These are phyloP conservation scores for Nothoprocta perdicaria DNA, from an alignment of 2,113 vertebrate genomes.

Conservation along the genomic window DNA sequence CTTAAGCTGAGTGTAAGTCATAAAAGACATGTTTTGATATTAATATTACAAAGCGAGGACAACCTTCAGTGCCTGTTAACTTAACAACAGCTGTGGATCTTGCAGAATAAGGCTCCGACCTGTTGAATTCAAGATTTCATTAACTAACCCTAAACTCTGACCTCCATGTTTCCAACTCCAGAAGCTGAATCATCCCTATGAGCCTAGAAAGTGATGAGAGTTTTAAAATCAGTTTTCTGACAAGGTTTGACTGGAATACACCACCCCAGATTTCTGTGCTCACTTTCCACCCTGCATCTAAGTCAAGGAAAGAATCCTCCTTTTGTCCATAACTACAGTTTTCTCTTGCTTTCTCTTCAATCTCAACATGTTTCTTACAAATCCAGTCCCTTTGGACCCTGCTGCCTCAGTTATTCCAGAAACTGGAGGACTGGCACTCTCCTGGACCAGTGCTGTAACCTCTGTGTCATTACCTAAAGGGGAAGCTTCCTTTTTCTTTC, in stretches of 20 bases:
- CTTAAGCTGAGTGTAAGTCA: background rate
- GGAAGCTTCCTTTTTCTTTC: background rate
- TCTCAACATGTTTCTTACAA: background rate
- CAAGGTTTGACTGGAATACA: background rate
- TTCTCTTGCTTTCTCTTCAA: background rate
- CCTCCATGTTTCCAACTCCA: background rate
- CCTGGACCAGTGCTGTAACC: background rate
- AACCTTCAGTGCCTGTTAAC: background rate
- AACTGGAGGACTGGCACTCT: background rate
- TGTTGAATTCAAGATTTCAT: background rate
- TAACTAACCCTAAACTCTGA: background rate
- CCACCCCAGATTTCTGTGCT: background rate
- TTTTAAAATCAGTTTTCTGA: background rate
- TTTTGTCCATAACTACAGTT: background rate
- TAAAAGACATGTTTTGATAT: background rate
- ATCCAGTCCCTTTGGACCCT: background rate
- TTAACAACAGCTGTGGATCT: background rate
- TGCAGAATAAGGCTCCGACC: background rate
- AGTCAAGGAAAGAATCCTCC: background rate
- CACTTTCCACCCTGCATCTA: background rate
- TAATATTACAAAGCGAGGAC: background rate
- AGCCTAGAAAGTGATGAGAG: background rate
- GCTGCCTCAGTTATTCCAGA: background rate
- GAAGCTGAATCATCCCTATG: background rate
- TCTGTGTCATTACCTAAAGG: background rate